Evolutionary conservation across 2,797 vertebrate genomes (phyloP).

Genomic region (Leptodactylus fallax): DNA sequence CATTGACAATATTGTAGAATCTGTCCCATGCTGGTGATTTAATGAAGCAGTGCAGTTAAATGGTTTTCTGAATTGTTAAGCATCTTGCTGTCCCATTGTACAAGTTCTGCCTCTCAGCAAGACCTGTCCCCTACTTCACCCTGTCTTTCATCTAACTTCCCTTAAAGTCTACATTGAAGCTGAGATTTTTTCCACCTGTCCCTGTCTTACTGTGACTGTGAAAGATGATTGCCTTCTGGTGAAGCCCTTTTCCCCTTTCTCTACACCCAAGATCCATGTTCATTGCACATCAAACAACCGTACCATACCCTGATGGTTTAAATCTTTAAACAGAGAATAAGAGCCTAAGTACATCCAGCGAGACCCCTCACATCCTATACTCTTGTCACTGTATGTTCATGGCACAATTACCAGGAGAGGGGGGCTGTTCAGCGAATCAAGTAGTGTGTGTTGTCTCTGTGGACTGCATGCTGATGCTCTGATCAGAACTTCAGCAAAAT

Average conservation of each 20-base stretch:
- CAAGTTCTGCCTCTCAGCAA: constrained; percentile 89
- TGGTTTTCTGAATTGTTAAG: constrained; percentile 77
- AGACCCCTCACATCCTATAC: constrained; percentile 90
- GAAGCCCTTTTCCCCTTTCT: constrained; percentile 84
- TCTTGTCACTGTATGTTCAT: constrained; percentile 93
- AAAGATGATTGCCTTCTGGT: constrained; percentile 95
- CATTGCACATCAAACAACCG: constrained; percentile 98
- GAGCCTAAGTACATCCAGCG: constrained; percentile 94
- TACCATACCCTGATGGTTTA: constrained; percentile 98
- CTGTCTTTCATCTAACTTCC: constrained; percentile 96
- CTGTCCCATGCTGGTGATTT: constrained; percentile 74
- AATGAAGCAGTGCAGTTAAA: constrained; percentile 79
- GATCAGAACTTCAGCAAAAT: constrained; percentile 97
- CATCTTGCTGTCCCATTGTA: constrained; percentile 76
- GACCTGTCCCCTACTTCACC: constrained; percentile 88
- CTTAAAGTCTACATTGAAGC: constrained; percentile 83
- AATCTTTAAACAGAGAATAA: constrained; percentile 99
- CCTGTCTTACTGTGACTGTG: constrained; percentile 86
- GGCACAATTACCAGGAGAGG: constrained; percentile 92
- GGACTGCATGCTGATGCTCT: constrained; percentile 89
- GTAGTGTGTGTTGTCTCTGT: constrained; percentile 87
- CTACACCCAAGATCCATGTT: constrained; percentile 91
- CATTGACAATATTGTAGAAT: constrained; percentile 70
- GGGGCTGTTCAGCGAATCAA: constrained; percentile 80
- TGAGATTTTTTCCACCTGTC: constrained; percentile 83